Conservation (phyloP, 2,113 vertebrate genomes). For the Phyllostomus discolor region DNA sequence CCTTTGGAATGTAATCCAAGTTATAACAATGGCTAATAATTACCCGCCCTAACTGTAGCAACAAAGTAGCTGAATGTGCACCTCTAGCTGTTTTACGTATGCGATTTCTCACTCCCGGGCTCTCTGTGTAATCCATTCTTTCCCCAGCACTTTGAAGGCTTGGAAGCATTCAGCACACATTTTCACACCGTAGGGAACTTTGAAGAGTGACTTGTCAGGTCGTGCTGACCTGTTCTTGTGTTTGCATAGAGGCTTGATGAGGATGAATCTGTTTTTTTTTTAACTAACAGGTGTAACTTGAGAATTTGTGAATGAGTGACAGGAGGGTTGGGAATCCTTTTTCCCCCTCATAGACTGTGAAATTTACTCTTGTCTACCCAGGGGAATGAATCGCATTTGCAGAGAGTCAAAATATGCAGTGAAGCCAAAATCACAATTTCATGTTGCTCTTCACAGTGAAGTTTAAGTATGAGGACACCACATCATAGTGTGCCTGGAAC, state of each 20-base stretch:
- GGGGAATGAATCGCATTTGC: background rate
- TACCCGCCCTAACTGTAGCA: conserved; percentile 32
- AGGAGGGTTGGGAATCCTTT: background rate
- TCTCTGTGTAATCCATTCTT: conserved; percentile 41
- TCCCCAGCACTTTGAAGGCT: conserved; percentile 24
- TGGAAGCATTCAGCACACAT: conserved; percentile 30
- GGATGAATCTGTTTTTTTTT: conserved; percentile 12
- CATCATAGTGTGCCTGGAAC: background rate
- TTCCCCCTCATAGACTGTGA: background rate
- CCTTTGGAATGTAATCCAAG: conserved; percentile 48
- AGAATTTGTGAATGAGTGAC: conserved; percentile 22
- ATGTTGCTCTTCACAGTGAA: background rate
- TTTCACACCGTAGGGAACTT: conserved; percentile 31
- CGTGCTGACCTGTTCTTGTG: conserved; percentile 19
- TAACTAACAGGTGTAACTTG: conserved; percentile 38
- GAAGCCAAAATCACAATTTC: background rate
- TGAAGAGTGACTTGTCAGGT: conserved; percentile 64
- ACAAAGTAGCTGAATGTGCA: conserved; percentile 32
- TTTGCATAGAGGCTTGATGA: background rate
- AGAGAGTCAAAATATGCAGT: background rate
- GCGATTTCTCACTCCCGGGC: conserved; percentile 37
- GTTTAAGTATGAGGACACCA: background rate
- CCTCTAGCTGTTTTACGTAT: background rate
- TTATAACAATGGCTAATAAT: conserved; percentile 51
- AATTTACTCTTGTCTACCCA: background rate